Evolutionary conservation across 2,797 vertebrate species (phyloP), one percentile per base, ranked within the genome.

Genomic region (Cuniculus paca): DNA sequence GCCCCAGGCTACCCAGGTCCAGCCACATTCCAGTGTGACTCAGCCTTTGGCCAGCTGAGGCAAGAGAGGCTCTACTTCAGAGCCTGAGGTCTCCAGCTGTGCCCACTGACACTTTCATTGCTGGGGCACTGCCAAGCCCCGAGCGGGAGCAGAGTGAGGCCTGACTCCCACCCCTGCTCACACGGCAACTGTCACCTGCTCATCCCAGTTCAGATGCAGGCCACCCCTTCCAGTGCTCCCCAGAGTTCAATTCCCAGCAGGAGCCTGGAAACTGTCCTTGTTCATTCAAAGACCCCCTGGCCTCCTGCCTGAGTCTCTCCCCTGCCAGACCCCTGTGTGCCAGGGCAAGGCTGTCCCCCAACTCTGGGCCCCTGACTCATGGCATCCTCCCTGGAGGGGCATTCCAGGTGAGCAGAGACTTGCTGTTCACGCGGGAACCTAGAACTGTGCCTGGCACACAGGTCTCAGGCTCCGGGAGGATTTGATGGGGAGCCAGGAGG

Each of bases 1-100:
- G 70, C 87, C 81, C 70, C 34, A 60, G 78, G 68, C 80, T 48
- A 4, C 80, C 63, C 58, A 0, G 48, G 65, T 77, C 39, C 10
- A 28, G 85, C 75, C 70, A 39, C 92, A 81, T 93, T 95, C 96
- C 97, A 96, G 60, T 16, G 70, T 96, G 97, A 97, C 82, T 97
- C 96, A 96, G 94, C 31, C 48, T 7, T 54, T 0, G 7, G 87
- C 84, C 91, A 68, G 90, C 0, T 0, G 78, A 81, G 72, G 16
- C 0, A 0, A 34, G 36, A 85, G 63, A 83, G 88, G 75, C 72
- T 92, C 97, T 93, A 90, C 95, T 97, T 96, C 48, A 60, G 90
- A 60, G 85, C 75, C 92, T 96, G 94, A 0, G 68, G 90, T 90
- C 77, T 86, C 90, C 0, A 34, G 93, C 82, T 91, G 54, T 14